Percentiles rank a stretch among this genome's conserved stretches.
phyloP scores from a whole-genome alignment of 1,140 invertebrate genomes.

The Drosophila mayri region DNA sequence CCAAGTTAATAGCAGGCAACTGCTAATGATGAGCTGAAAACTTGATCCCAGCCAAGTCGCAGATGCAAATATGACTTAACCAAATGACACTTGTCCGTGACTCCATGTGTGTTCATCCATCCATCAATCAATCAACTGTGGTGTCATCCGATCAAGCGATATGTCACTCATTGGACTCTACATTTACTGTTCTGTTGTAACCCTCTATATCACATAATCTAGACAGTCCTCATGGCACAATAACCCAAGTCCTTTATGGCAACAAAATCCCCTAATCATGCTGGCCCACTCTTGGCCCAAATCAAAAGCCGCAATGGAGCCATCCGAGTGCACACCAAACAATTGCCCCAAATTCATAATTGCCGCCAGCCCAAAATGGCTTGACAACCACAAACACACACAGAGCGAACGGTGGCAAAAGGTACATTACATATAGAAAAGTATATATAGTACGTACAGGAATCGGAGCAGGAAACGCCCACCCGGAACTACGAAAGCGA shows the following conservation, averaged over 20 bases:
- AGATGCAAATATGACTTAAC: not conserved
- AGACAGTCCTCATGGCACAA: not conserved
- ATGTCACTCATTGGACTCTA: slow-evolving; percentile 9
- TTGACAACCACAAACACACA: slow-evolving; percentile 32
- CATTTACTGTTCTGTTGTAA: not conserved
- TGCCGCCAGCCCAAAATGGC: slow-evolving; percentile 60
- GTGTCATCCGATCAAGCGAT: slow-evolving; percentile 28
- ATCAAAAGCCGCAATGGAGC: slow-evolving; percentile 46
- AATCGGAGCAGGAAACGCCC: slow-evolving; percentile 16
- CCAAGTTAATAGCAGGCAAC: slow-evolving; percentile 11
- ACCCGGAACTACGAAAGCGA: slow-evolving; percentile 3
- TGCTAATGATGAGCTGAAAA: slow-evolving; percentile 21
- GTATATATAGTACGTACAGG: not conserved
- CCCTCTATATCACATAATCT: not conserved
- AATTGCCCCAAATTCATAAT: slow-evolving; percentile 79
- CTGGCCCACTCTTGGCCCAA: slow-evolving; percentile 37
- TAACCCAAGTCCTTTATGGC: slow-evolving; percentile 7
- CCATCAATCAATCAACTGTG: slow-evolving; percentile 29
- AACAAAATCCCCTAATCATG: slow-evolving; percentile 21
- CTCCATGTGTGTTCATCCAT: slow-evolving; percentile 21
- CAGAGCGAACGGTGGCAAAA: not conserved
- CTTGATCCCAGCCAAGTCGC: slow-evolving; percentile 1
- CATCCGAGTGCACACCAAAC: slow-evolving; percentile 52
- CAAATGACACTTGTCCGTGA: slow-evolving; percentile 14
- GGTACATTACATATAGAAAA: slow-evolving; percentile 7